These are phyloP conservation scores for Podarcis lilfordi DNA, from an alignment of 2,797 vertebrate genomes.

Conservation along the genomic window DNA sequence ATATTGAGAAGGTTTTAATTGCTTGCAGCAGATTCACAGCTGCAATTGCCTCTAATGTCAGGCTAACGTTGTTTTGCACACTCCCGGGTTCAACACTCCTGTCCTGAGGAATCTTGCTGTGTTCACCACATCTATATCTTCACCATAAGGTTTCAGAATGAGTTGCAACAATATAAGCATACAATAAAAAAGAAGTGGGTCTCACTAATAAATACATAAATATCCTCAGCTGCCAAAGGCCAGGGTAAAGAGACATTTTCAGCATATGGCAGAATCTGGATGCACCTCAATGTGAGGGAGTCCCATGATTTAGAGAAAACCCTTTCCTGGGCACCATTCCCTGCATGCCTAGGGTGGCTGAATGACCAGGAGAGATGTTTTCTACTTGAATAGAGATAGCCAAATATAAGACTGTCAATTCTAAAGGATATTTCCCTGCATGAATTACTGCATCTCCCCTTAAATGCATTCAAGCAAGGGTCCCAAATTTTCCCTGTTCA, in stretches of 20 bases:
- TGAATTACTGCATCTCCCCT: background rate
- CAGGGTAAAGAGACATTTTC: too few species aligned
- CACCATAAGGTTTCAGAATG: too few species aligned
- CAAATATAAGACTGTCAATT: too few species aligned
- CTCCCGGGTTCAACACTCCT: background rate
- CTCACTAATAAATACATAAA: too few species aligned
- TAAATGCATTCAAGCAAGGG: background rate
- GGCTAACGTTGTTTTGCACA: slow-evolving; percentile 10
- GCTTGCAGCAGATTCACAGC: background rate
- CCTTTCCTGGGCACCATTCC: too few species aligned
- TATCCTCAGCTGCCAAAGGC: too few species aligned
- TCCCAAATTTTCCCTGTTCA: background rate
- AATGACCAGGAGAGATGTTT: background rate
- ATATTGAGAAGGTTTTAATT: slow-evolving; percentile 30
- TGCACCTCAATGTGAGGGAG: too few species aligned
- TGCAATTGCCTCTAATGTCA: background rate
- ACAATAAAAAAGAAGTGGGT: too few species aligned
- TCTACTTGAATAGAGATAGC: background rate
- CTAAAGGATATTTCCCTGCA: background rate
- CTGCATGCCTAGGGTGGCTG: too few species aligned
- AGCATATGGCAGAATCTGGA: too few species aligned
- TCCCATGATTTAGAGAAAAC: too few species aligned
- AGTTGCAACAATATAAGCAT: too few species aligned
- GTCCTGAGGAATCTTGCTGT: background rate
- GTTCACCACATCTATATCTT: background rate